Percentiles rank a stretch among this genome's conserved stretches.
These are phyloP conservation scores for Slavum lentiscoides DNA, from an alignment of 2,888 invertebrate species.

Conservation along the genomic window DNA sequence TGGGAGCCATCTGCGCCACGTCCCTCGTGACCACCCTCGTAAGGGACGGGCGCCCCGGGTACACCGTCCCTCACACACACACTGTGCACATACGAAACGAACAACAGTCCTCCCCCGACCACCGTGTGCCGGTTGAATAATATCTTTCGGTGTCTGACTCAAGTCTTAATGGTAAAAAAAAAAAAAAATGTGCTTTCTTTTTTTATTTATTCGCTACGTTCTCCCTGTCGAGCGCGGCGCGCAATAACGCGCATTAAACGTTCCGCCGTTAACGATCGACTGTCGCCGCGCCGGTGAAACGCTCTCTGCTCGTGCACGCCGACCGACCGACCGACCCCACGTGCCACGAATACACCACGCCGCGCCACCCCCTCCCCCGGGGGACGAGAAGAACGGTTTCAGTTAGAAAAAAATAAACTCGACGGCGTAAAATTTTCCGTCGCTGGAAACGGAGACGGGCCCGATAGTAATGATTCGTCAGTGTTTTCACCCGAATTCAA, in stretches of 20 bases:
- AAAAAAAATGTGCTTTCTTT: background rate
- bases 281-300: background rate
- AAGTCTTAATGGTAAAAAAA: constrained; percentile 33
- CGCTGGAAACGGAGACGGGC: too few species aligned
- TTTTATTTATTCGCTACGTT: too few species aligned
- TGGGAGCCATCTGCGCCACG: constrained; percentile 15
- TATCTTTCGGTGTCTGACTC: constrained; percentile 14
- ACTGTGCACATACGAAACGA: background rate
- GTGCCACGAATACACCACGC: too few species aligned
- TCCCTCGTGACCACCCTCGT: background rate
- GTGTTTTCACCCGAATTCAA: too few species aligned
- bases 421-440: too few species aligned
- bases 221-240: too few species aligned
- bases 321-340: too few species aligned
- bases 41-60: background rate
- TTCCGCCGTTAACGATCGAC: constrained; percentile 26
- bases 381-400: too few species aligned
- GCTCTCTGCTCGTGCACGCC: background rate
- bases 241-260: constrained; percentile 8
- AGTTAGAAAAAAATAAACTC: too few species aligned
- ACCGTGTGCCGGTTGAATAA: constrained; percentile 2
- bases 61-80: too few species aligned
- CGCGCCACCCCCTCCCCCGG: too few species aligned
- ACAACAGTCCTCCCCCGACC: background rate
- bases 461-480: too few species aligned